These are phyloP conservation scores for Pantherophis vulpinus DNA, from an alignment of 2,797 vertebrate species.

Conservation along the genomic window DNA sequence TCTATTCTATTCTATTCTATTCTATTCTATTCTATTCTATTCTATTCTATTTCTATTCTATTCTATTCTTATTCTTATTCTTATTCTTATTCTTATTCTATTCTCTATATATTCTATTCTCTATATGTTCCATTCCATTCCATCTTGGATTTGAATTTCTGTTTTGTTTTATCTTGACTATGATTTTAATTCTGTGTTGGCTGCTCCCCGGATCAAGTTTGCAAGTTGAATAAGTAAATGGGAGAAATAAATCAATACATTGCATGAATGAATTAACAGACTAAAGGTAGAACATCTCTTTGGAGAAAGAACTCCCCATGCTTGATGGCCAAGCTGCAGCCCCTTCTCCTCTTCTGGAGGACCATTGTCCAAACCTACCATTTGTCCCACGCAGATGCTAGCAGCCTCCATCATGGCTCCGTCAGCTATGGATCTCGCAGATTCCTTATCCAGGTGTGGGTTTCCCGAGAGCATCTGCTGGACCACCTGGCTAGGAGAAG, in stretches of 20 bases:
- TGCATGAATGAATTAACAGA: background rate
- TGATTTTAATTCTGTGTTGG: background rate
- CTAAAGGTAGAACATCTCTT: background rate
- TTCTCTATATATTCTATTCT: too few relatives aligned
- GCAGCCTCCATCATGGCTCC: slow-evolving; percentile 97
- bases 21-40: too few relatives aligned
- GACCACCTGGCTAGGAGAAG: slow-evolving; percentile 77
- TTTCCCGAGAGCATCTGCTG: slow-evolving; percentile 88
- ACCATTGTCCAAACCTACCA: slow-evolving; percentile 71
- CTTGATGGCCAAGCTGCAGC: background rate
- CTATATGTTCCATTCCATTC: too few relatives aligned
- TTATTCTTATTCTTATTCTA: too few relatives aligned
- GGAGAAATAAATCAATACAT: background rate
- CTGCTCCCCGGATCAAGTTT: background rate
- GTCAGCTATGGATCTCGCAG: slow-evolving; percentile 80
- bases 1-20: too few relatives aligned
- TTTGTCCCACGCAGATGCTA: slow-evolving; percentile 84
- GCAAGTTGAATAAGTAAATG: background rate
- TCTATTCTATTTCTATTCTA: too few relatives aligned
- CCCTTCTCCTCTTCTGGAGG: background rate
- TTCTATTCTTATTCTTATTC: too few relatives aligned
- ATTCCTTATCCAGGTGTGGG: slow-evolving; percentile 80
- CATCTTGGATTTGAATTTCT: background rate
- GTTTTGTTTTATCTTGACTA: background rate
- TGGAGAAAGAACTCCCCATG: background rate